These are phyloP conservation scores for Drosophila kohkoa DNA, from an alignment of 1,140 invertebrate species.

Conservation along the genomic window DNA sequence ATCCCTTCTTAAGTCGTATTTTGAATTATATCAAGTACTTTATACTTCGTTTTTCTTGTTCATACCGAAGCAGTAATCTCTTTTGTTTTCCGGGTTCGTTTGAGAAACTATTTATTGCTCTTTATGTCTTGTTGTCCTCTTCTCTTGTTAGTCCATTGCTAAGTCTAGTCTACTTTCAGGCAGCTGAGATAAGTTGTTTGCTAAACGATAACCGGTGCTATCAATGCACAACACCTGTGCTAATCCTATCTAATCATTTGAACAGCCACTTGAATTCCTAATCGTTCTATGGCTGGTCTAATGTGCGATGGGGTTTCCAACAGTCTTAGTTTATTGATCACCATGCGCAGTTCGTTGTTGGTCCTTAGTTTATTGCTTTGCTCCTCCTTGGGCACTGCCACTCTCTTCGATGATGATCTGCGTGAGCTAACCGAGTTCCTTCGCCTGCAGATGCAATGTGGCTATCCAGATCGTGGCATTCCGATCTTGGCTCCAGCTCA, in stretches of 20 bases:
- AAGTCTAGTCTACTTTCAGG: slow-evolving; percentile 35
- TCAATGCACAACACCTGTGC: slow-evolving; percentile 27
- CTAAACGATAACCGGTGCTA: background rate
- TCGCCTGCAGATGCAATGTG: slow-evolving; percentile 78
- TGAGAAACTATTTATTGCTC: background rate
- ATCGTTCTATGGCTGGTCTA: slow-evolving; percentile 20
- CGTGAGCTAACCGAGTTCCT: slow-evolving; percentile 75
- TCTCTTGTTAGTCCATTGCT: background rate
- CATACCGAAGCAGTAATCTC: no score
- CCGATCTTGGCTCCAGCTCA: slow-evolving; percentile 69
- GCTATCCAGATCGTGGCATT: slow-evolving; percentile 63
- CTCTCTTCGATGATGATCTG: slow-evolving; percentile 72
- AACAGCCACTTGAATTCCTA: slow-evolving; percentile 30
- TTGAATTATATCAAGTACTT: no score
- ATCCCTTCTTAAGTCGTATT: no score
- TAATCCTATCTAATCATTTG: slow-evolving; percentile 45
- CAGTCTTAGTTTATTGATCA: slow-evolving; percentile 37
- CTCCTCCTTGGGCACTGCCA: slow-evolving; percentile 51
- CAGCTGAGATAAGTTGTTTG: background rate
- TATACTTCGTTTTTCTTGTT: no score
- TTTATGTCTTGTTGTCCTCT: background rate
- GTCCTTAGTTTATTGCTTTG: slow-evolving; percentile 46
- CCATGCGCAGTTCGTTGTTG: slow-evolving; percentile 52
- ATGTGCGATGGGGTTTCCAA: background rate
- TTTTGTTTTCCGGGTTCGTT: no score